Percentiles rank a stretch among this genome's conserved stretches.
Evolutionary conservation across 2,113 vertebrate genomes (phyloP).

Genomic region (Gambusia holbrooki): DNA sequence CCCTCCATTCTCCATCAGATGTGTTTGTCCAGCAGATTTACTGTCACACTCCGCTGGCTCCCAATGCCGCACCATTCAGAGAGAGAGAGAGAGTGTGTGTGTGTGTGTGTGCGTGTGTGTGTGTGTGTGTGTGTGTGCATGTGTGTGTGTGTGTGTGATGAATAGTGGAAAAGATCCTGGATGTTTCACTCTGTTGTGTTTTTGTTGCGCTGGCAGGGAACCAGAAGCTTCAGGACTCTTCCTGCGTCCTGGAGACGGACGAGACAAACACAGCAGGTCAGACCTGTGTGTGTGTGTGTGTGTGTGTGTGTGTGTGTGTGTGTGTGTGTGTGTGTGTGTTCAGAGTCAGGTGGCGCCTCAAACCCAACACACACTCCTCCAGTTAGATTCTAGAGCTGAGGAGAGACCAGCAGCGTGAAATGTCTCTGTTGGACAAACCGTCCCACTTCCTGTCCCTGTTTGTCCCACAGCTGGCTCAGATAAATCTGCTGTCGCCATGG

Average conservation of each 20-base stretch:
- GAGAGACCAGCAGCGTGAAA: slow-evolving; percentile 24
- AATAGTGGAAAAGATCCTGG: slow-evolving; percentile 71
- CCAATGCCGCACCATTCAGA: slow-evolving; percentile 55
- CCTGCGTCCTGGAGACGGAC: slow-evolving; percentile 63
- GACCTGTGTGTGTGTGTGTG: slow-evolving; percentile 38
- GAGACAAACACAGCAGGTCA: slow-evolving; percentile 41
- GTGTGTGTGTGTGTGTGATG: slow-evolving; percentile 45
- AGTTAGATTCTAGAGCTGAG: too few relatives aligned
- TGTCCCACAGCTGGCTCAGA: slow-evolving; percentile 70
- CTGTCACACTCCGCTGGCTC: slow-evolving; percentile 74
- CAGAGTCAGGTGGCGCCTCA: background rate
- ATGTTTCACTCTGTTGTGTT: slow-evolving; percentile 60
- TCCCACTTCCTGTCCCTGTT: slow-evolving; percentile 70
- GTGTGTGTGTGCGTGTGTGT: slow-evolving; percentile 55
- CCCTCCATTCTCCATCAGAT: slow-evolving; percentile 74
- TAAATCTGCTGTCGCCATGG: slow-evolving; percentile 30
- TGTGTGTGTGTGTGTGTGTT: slow-evolving; percentile 1
- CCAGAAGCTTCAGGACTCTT: slow-evolving; percentile 63
- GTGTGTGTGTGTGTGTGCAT: slow-evolving; percentile 14
- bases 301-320: too few relatives aligned
- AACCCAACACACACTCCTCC: too few relatives aligned
- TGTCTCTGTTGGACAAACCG: slow-evolving; percentile 76
- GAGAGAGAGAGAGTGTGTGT: slow-evolving; percentile 63
- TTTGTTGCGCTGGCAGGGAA: slow-evolving; percentile 21
- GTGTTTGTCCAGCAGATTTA: slow-evolving; percentile 82